Evolutionary conservation across 2,113 vertebrate species (phyloP), one percentile per base, ranked within the genome.

Genomic region (Leiothrix lutea): DNA sequence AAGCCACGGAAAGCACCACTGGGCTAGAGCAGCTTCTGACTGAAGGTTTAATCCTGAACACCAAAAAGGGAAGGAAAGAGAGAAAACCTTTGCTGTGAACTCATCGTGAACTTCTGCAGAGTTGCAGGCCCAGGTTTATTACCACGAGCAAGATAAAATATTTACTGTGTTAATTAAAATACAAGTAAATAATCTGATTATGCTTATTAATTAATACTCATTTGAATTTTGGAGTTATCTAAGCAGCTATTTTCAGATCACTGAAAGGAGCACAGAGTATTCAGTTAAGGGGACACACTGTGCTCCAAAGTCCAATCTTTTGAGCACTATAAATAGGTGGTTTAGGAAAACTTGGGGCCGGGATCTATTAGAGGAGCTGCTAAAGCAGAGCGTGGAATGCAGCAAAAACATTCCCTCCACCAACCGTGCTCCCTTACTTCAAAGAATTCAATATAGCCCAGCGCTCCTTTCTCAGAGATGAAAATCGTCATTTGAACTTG

Each of bases 401-500:
- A 96, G 96, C 94, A 67, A 47, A 94, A 94, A 80, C 33, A 95
- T 96, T 80, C 87, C 31, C 92, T 61, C 65, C 91, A 95, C 95
- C 88, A 72, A 53, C 48, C 64, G 29, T 4, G 60, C 50, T 83
- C 70, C 71, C 71, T 80, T 60, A 95, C 93, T 97, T 97, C 96
- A 98, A 98, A 98, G 97, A 97, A 97, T 96, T 94, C 90, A 92
- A 86, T 96, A 93, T 96, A 96, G 65, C 94, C 86, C 96, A 86
- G 92, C 50, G 85, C 90, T 97, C 72, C 95, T 71, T 93, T 95
- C 73, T 51, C 88, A 91, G 77, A 93, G 95, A 96, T 53, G 81
- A 91, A 96, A 96, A 92, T 71, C 35, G 74, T 80, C 65, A 79
- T 78, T 72, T 85, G 53, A 50, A 95, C 67, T 95, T 92, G 94